phyloP scores from a whole-genome alignment of 2,797 vertebrate species.

The Hylomyscus alleni region DNA sequence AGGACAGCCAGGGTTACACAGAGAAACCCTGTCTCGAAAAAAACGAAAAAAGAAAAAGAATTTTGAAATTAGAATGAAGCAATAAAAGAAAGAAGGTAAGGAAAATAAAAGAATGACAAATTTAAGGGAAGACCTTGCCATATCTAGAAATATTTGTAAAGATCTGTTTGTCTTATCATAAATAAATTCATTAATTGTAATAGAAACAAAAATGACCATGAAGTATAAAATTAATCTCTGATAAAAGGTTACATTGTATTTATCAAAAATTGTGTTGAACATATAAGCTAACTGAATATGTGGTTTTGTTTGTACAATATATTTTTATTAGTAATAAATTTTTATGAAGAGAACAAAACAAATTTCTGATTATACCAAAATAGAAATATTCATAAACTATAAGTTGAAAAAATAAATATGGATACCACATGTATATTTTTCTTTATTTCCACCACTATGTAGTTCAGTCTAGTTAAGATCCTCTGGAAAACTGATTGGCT shows the following conservation, averaged over 20 bases:
- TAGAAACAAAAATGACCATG: neutral
- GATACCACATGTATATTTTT: neutral
- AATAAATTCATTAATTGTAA: neutral
- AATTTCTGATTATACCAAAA: neutral
- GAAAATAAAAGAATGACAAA: neutral
- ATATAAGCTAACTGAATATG: neutral
- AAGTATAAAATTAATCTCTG: neutral
- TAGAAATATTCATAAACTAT: neutral
- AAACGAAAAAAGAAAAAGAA: too few species aligned
- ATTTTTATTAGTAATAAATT: neutral
- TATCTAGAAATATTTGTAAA: neutral
- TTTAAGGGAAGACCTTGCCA: neutral
- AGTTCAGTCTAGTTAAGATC: neutral
- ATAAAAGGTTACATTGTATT: neutral
- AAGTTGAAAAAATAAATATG: neutral
- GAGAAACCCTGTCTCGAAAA: too few species aligned
- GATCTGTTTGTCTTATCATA: neutral
- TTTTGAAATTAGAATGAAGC: neutral
- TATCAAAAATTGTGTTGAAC: neutral
- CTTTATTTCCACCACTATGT: neutral
- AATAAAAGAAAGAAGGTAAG: neutral
- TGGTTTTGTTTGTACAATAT: neutral
- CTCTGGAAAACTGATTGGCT: neutral
- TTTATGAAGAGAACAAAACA: neutral
- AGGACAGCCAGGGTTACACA: too few species aligned